Conservation (phyloP, 2,888 invertebrate genomes). For the Sycophila texana region DNA sequence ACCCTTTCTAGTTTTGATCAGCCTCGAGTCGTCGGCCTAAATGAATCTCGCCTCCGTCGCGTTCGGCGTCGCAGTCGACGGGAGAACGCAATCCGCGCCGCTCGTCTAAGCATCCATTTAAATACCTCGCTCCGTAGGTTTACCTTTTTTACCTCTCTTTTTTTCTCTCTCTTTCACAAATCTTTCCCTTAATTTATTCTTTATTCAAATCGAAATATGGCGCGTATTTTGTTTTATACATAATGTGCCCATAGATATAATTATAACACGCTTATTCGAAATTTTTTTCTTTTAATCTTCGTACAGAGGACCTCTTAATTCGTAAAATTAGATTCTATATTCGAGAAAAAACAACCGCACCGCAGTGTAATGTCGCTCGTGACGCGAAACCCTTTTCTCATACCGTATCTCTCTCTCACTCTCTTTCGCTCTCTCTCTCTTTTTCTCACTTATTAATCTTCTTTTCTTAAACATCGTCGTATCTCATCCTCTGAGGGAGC, state of each 20-base stretch:
- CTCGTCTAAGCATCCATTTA: neutral
- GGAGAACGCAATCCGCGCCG: constrained; percentile 50
- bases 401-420: neutral
- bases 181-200: constrained; percentile 48
- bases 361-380: constrained; percentile 51
- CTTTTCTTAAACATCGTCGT: no score
- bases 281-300: constrained; percentile 54
- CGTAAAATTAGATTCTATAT: constrained; percentile 46
- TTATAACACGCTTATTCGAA: constrained; percentile 59
- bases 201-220: constrained; percentile 52
- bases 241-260: constrained; percentile 56
- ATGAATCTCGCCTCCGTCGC: constrained; percentile 44
- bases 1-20: constrained; percentile 34
- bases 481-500: no score
- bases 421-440: neutral
- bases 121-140: neutral
- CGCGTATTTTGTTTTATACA: constrained; percentile 54
- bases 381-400: constrained; percentile 33
- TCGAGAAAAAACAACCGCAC: constrained; percentile 51
- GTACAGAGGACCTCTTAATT: constrained; percentile 45
- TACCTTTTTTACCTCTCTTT: constrained; percentile 22
- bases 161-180: constrained; percentile 4
- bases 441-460: no score
- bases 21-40: constrained; percentile 45
- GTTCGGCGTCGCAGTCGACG: constrained; percentile 49